Percentiles rank a stretch among this genome's conserved stretches.
Evolutionary conservation across 2,113 vertebrate genomes (phyloP).

Genomic region (Sialia sialis): DNA sequence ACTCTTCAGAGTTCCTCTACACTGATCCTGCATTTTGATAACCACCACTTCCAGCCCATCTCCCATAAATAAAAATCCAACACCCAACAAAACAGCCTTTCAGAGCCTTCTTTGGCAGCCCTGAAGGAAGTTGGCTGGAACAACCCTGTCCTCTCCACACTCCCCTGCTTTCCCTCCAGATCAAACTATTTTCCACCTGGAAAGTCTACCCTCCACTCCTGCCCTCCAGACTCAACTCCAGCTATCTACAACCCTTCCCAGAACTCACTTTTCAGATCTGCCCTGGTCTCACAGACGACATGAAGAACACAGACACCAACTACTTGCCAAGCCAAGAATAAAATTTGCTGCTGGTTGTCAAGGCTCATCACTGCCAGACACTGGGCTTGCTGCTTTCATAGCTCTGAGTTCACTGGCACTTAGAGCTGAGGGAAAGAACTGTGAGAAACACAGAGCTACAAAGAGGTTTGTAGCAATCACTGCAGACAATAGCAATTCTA

Average conservation of each 20-base stretch:
- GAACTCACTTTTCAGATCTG: background rate
- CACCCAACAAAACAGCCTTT: background rate
- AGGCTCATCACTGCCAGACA: background rate
- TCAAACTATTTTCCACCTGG: background rate
- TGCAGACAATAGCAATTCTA: background rate
- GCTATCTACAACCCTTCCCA: background rate
- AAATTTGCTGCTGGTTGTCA: background rate
- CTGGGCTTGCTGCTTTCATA: background rate
- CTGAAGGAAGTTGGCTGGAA: background rate
- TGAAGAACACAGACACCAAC: background rate
- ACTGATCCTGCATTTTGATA: background rate
- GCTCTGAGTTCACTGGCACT: background rate
- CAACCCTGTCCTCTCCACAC: background rate
- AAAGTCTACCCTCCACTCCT: background rate
- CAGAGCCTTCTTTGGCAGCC: background rate
- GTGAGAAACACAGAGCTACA: background rate
- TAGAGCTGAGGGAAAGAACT: background rate
- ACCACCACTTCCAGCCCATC: background rate
- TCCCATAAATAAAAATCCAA: background rate
- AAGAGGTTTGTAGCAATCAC: background rate
- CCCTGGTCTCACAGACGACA: accelerated
- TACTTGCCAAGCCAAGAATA: background rate
- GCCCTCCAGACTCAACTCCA: background rate
- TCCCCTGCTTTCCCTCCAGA: background rate
- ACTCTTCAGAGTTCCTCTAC: background rate